These are phyloP conservation scores for Ophonus ardosiacus DNA, from an alignment of 2,888 invertebrate genomes.

Conservation along the genomic window DNA sequence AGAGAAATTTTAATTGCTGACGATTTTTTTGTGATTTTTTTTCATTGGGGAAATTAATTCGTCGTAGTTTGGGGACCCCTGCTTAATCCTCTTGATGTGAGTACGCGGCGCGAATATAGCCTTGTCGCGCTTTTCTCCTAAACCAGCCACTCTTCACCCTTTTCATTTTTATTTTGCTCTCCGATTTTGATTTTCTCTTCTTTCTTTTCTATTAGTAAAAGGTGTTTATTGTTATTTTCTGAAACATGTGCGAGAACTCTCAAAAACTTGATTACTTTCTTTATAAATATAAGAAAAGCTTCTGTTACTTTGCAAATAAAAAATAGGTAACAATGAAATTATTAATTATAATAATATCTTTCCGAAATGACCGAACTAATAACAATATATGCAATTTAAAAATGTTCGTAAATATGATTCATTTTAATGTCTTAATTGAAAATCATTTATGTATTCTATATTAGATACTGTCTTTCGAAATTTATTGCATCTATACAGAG, in stretches of 20 bases:
- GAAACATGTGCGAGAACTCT: constrained; percentile 34
- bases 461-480: too few species aligned
- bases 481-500: too few species aligned
- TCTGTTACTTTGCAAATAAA: not conserved
- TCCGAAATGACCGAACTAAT: too few species aligned
- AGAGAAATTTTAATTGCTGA: too few species aligned
- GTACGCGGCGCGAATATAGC: constrained; percentile 60
- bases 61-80: not conserved
- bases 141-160: constrained; percentile 18
- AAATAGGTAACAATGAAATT: too few species aligned
- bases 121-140: constrained; percentile 51
- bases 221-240: constrained; percentile 57
- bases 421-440: too few species aligned
- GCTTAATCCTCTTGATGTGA: constrained; percentile 61
- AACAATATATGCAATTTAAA: too few species aligned
- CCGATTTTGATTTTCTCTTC: constrained; percentile 58
- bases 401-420: too few species aligned
- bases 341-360: too few species aligned
- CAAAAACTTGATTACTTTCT: constrained; percentile 13
- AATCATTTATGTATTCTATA: too few species aligned
- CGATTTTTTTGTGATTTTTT: too few species aligned
- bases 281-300: not conserved
- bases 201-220: constrained; percentile 50
- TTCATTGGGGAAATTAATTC: not conserved
- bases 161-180: constrained; percentile 46